A percentile compares a stretch with the other conserved stretches of the same genome.
Evolutionary conservation across 2,797 vertebrate genomes (phyloP).

Genomic region (Dicrostonyx torquatus): DNA sequence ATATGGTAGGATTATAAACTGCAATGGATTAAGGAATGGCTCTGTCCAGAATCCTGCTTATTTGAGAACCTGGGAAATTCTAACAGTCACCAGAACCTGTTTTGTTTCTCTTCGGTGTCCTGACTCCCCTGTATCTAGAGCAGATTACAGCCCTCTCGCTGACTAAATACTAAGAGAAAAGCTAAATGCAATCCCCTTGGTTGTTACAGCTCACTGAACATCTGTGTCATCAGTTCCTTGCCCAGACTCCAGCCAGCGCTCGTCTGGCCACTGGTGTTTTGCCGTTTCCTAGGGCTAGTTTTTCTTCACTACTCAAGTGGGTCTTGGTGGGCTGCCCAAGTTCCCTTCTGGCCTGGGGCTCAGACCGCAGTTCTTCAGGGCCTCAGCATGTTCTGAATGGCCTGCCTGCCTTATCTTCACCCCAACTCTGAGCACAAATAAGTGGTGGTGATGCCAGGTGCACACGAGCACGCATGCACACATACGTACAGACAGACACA

Average conservation of each 20-base stretch:
- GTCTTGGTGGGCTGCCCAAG: neutral
- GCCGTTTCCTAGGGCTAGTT: neutral
- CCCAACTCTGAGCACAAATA: neutral
- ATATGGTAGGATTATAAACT: neutral
- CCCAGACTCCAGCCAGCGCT: neutral
- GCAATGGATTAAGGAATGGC: neutral
- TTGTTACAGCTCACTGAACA: neutral
- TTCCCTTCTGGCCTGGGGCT: too few species aligned
- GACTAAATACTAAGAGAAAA: neutral
- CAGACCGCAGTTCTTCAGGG: neutral
- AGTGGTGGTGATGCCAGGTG: neutral
- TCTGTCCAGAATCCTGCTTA: slow-evolving; percentile 50
- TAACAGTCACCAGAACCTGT: slow-evolving; percentile 40
- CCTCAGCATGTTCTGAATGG: neutral
- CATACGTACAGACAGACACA: neutral
- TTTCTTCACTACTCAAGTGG: neutral
- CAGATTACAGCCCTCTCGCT: neutral
- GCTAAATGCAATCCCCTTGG: neutral
- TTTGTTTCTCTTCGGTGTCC: slow-evolving; percentile 62
- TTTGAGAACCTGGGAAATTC: slow-evolving; percentile 55
- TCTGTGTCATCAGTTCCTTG: neutral
- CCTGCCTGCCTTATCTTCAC: neutral
- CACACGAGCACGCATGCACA: neutral
- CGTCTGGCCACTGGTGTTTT: neutral
- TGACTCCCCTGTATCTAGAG: neutral